A percentile compares a stretch with the other conserved stretches of the same genome.
Conservation (phyloP, 2,113 vertebrate genomes). For the Rynchops niger region DNA sequence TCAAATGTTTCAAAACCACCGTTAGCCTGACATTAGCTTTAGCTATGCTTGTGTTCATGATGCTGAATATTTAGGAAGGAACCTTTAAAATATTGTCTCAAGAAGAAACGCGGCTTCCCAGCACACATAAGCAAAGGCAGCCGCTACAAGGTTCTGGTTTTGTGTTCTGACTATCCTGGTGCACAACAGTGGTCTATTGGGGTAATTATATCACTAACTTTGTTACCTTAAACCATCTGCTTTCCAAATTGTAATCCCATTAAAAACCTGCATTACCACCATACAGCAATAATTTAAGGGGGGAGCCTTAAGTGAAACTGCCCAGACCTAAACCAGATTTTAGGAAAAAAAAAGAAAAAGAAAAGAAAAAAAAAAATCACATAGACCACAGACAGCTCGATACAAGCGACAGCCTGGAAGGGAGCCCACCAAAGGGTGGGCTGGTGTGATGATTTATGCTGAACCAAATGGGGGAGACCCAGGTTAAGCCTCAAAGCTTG, state of each 20-base stretch:
- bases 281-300: slow-evolving; percentile 17
- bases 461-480: neutral
- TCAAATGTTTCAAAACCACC: neutral
- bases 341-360: neutral
- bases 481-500: neutral
- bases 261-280: slow-evolving; percentile 7
- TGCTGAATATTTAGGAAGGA: neutral
- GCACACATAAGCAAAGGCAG: neutral
- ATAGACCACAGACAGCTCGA: neutral
- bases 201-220: slow-evolving; percentile 54
- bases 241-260: slow-evolving; percentile 58
- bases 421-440: neutral
- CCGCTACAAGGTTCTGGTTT: neutral
- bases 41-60: neutral
- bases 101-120: neutral
- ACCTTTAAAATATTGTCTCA: neutral
- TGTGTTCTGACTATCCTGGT: neutral
- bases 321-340: neutral
- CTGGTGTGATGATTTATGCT: neutral
- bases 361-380: neutral
- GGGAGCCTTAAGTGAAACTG: neutral
- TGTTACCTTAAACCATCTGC: slow-evolving; percentile 63
- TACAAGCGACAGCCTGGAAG: neutral
- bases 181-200: neutral
- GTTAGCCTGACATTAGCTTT: neutral